These are phyloP conservation scores for Neria commutata DNA, from an alignment of 2,888 invertebrate species.

Conservation along the genomic window DNA sequence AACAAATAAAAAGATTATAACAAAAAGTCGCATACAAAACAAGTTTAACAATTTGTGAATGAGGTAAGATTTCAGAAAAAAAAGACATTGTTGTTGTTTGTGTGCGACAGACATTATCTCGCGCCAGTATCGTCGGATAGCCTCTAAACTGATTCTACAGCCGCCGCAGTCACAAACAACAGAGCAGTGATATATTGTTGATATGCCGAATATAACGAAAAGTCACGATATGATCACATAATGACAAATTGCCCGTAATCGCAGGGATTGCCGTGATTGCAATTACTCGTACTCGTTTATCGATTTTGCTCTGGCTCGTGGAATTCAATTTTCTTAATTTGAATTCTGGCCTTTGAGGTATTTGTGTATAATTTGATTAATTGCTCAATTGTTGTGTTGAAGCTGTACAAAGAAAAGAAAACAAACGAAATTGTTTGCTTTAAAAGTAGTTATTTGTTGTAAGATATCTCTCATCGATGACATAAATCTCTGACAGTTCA, in stretches of 20 bases:
- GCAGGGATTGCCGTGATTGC: constrained; percentile 9
- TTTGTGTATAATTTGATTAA: constrained; percentile 6
- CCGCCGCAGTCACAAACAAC: not conserved
- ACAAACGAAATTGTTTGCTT: not conserved
- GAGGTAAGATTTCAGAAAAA: constrained; percentile 32
- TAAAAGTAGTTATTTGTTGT: not conserved
- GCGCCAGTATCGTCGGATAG: not conserved
- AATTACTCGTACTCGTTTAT: constrained; percentile 12
- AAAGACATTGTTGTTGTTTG: constrained; percentile 1
- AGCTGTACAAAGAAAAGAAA: not conserved
- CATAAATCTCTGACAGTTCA: not conserved
- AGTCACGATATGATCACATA: not conserved
- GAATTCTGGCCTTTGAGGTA: not conserved
- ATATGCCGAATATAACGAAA: not conserved
- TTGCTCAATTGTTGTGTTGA: not conserved
- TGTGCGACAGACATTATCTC: not conserved
- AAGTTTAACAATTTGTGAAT: constrained; percentile 17
- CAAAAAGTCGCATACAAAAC: not conserved
- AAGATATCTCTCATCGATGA: not conserved
- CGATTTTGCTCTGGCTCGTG: constrained; percentile 1
- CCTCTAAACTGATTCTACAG: constrained; percentile 5
- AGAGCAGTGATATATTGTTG: too few species aligned
- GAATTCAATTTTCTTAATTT: not conserved
- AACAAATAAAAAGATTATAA: too few species aligned
- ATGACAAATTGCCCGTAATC: constrained; percentile 15